phyloP scores from a whole-genome alignment of 2,797 vertebrate species.

The Neoniphon sammara region DNA sequence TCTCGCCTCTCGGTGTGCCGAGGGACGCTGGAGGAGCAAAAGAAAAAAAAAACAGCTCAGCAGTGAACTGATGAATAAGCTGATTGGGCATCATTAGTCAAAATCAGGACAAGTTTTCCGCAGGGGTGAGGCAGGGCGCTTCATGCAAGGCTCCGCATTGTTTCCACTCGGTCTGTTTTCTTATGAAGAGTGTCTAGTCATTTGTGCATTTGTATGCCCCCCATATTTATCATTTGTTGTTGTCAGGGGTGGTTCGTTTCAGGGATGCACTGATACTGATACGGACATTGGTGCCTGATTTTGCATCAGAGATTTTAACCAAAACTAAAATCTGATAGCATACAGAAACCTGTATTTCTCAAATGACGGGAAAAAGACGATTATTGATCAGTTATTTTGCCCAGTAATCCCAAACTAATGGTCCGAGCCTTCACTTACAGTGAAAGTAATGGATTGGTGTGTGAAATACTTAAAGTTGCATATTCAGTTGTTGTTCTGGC shows the following conservation, averaged over 20 bases:
- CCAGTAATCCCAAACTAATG: too few relatives aligned
- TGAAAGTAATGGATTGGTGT: too few relatives aligned
- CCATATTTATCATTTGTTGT: neutral
- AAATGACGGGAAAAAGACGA: too few relatives aligned
- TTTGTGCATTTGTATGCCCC: neutral
- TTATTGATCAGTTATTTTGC: too few relatives aligned
- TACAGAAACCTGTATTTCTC: too few relatives aligned
- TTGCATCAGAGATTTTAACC: too few relatives aligned
- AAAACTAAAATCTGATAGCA: too few relatives aligned
- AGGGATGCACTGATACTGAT: neutral
- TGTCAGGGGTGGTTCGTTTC: neutral
- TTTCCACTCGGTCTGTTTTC: conserved; percentile 17
- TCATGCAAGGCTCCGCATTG: neutral
- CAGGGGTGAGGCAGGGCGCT: neutral
- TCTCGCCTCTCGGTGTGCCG: conserved; percentile 52
- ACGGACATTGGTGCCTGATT: neutral
- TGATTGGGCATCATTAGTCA: conserved; percentile 60
- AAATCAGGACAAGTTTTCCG: conserved; percentile 60
- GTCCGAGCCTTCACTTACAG: too few relatives aligned
- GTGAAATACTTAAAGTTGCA: too few relatives aligned
- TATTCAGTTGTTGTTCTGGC: too few relatives aligned
- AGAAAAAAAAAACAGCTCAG: conserved; percentile 57
- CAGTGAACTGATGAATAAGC: conserved; percentile 46
- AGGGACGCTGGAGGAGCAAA: conserved; percentile 41
- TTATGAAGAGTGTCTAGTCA: neutral